Evolutionary conservation across 2,888 invertebrate species (phyloP).

Genomic region (Drosophila nigricruria): DNA sequence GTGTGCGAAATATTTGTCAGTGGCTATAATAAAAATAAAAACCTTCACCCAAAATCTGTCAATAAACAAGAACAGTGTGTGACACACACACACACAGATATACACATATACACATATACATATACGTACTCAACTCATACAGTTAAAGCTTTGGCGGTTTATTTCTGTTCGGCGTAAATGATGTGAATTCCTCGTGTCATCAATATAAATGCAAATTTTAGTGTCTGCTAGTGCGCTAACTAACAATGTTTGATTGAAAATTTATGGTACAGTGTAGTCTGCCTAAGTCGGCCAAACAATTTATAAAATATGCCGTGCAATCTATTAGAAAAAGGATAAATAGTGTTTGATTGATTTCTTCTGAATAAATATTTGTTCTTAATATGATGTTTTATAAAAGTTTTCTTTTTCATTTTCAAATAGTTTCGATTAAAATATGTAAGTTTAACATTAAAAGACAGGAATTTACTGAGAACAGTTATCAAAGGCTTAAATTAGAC

Average conservation of each 20-base stretch:
- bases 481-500: background rate
- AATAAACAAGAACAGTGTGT: constrained; percentile 24
- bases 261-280: background rate
- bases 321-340: too few relatives aligned
- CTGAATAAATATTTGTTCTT: too few relatives aligned
- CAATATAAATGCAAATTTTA: constrained; percentile 18
- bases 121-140: constrained; percentile 33
- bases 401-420: too few relatives aligned
- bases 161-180: constrained; percentile 74
- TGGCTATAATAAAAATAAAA: constrained; percentile 29
- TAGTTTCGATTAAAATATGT: too few relatives aligned
- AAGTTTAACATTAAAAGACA: too few relatives aligned
- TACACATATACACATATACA: background rate
- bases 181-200: constrained; percentile 25
- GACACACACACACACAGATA: background rate
- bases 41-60: constrained; percentile 54
- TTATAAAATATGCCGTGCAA: background rate
- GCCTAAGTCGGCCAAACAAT: background rate
- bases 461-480: background rate
- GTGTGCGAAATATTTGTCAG: background rate
- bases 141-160: constrained; percentile 20
- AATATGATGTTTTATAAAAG: too few relatives aligned
- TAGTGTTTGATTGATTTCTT: too few relatives aligned
- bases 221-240: constrained; percentile 5
- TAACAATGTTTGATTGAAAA: constrained; percentile 3